Percentiles rank a stretch among this genome's conserved stretches.
phyloP scores from a whole-genome alignment of 2,113 vertebrate species.

The Cinclus cinclus region DNA sequence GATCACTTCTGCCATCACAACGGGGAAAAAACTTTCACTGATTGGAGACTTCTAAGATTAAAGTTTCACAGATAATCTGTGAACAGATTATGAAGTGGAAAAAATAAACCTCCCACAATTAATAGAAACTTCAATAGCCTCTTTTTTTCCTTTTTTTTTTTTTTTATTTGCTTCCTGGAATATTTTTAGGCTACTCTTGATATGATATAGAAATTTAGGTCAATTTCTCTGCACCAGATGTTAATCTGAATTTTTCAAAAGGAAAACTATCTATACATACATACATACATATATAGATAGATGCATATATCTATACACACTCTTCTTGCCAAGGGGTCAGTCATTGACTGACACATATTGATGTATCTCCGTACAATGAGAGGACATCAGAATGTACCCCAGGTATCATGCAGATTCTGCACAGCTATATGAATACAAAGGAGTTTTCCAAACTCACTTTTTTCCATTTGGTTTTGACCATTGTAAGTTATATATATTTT shows the following conservation, averaged over 20 bases:
- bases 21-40: not conserved
- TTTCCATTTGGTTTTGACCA: not conserved
- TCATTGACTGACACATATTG: not conserved
- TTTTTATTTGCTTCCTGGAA: not conserved
- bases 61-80: conserved; percentile 22
- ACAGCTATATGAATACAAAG: not conserved
- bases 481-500: not conserved
- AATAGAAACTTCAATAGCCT: not conserved
- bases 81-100: not conserved
- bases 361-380: not conserved
- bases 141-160: no score
- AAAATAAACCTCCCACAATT: not conserved
- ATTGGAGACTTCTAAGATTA: conserved; percentile 7
- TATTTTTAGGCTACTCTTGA: conserved; percentile 14
- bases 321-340: not conserved
- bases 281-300: not conserved
- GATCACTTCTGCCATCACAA: conserved; percentile 29
- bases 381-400: not conserved
- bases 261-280: not conserved
- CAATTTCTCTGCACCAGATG: not conserved
- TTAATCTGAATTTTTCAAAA: conserved; percentile 28
- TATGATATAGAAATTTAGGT: conserved; percentile 24
- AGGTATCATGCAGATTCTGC: not conserved
- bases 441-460: not conserved
- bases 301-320: not conserved